Evolutionary conservation across 1,140 invertebrate species (phyloP), one percentile per base, ranked within the genome.

Genomic region (Brachionus plicatilis): DNA sequence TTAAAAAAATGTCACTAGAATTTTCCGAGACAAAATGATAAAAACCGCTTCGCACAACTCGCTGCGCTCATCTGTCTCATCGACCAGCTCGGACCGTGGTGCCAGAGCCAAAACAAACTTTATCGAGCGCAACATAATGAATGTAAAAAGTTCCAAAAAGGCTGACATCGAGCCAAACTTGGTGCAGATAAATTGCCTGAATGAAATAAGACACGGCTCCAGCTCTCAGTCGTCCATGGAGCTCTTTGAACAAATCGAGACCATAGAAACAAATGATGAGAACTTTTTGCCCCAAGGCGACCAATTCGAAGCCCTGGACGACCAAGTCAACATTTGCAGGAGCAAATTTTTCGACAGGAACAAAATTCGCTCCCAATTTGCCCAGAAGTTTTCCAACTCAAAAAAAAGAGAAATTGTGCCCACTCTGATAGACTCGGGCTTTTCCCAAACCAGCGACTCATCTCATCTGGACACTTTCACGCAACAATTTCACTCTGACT

Each of bases 391-490:
- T 60, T 60, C 53, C 3, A 12, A 33, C 37, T 3, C 24, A 20
- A 76, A 47, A 76, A 76, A 76, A 76, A 45, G 45, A 50, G 43
- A 50, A 76, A 29, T 76, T 14, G 20, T 27, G 11, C 72, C 72
- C 17, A 50, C 27, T 0, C 8, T 76, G 50, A 76, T 76, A 14
- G 72, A 76, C 33, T 43, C 70, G 41, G 66, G 29, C 27, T 70
- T 37, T 41, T 14, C 3, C 11, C 33, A 37, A 37, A 50, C 72
- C 4, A 50, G 72, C 11, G 11, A 29, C n/a, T 8, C 11, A 3
- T 76, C 72, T 14, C 17, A 50, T 50, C n/a, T 50, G 20, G 72
- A 76, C 0, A 76, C 17, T 0, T 3, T 72, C 8, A 76, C 72
- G 24, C 43, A n/a, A 11, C 43, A 76, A 27, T 27, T 50, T 11